Conservation (phyloP, 2,113 vertebrate genomes). For the Rhabdomys dilectus region DNA sequence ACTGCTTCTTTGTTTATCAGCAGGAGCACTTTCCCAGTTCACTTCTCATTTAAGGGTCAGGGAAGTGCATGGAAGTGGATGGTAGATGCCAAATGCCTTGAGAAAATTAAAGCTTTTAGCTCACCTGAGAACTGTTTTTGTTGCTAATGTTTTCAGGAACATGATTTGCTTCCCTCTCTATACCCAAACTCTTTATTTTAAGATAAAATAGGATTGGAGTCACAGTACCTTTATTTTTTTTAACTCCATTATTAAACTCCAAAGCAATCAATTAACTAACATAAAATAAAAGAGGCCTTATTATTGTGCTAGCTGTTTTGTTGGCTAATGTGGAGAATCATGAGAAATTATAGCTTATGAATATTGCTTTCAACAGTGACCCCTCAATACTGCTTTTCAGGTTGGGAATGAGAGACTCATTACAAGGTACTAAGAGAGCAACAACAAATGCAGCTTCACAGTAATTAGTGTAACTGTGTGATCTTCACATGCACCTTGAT, state of each 20-base stretch:
- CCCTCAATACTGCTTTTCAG: not conserved
- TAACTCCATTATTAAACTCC: not conserved
- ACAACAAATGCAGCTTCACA: not conserved
- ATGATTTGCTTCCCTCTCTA: not conserved
- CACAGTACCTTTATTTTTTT: not conserved
- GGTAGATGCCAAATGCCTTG: not conserved
- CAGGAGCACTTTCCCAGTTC: not conserved
- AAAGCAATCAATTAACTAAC: not conserved
- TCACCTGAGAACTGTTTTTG: conserved; percentile 4
- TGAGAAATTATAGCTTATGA: not conserved
- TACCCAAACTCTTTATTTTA: not conserved
- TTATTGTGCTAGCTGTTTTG: not conserved
- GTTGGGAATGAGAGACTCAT: not conserved
- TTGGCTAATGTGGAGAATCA: not conserved
- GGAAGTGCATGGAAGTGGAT: not conserved
- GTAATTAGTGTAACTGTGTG: not conserved
- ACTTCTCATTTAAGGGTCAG: not conserved
- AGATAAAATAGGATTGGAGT: not conserved
- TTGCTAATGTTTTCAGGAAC: not conserved
- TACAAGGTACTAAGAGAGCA: not conserved
- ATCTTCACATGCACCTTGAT: not conserved
- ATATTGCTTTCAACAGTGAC: not conserved
- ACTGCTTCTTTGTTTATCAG: not conserved
- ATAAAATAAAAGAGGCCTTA: not conserved
- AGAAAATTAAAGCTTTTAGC: not conserved